phyloP scores from a whole-genome alignment of 2,113 vertebrate species.

The western clawed frog (Xenopus tropicalis) region DNA sequence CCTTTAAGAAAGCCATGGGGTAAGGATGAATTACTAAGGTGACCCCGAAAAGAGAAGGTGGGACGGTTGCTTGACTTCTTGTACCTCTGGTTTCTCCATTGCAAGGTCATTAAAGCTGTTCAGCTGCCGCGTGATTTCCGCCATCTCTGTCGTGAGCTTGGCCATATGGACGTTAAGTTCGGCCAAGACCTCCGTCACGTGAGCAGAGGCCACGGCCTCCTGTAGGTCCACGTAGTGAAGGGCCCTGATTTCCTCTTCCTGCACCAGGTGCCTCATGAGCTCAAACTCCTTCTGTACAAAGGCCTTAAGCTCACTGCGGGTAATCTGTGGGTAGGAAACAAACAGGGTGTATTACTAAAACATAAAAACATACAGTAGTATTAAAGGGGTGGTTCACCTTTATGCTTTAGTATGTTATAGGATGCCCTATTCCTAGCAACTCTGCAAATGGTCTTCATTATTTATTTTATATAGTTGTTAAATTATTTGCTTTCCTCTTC shows the following conservation, averaged over 20 bases:
- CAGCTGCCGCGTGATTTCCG: conserved; percentile 72
- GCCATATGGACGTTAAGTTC: conserved; percentile 70
- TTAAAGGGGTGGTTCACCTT: too few species aligned
- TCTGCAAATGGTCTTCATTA: too few species aligned
- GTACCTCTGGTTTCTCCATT: conserved; percentile 59
- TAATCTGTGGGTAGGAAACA: conserved; percentile 42
- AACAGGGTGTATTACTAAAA: too few species aligned
- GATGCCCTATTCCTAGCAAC: too few species aligned
- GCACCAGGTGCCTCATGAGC: conserved; percentile 70
- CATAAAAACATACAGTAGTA: too few species aligned
- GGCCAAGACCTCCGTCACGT: conserved; percentile 72
- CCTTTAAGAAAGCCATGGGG: too few species aligned
- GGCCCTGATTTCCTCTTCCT: conserved; percentile 70
- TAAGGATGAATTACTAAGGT: too few species aligned
- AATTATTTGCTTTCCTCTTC: too few species aligned
- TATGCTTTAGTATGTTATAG: too few species aligned
- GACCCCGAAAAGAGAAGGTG: too few species aligned
- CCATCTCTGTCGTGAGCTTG: conserved; percentile 79
- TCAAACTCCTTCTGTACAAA: conserved; percentile 77
- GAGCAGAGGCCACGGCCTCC: conserved; percentile 73
- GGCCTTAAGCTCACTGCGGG: conserved; percentile 64
- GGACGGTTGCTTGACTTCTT: conserved; percentile 12
- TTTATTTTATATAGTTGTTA: too few species aligned
- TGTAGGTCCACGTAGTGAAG: conserved; percentile 73
- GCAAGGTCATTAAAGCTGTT: conserved; percentile 69